Evolutionary conservation across 2,888 invertebrate species (phyloP), one percentile per base, ranked within the genome.

Genomic region (Tipula vernalis): DNA sequence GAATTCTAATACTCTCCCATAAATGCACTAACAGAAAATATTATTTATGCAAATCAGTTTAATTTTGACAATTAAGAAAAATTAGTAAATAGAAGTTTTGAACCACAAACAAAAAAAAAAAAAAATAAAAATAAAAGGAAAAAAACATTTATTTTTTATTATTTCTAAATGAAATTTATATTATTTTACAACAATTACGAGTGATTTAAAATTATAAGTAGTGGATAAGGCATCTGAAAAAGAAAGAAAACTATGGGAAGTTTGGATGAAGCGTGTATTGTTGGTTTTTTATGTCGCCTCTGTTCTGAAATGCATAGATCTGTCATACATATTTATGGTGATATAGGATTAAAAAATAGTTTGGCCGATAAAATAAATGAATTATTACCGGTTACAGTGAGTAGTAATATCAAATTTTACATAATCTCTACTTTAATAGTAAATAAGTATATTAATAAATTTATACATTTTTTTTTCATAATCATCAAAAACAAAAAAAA

Each of bases 251-350:
- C 71, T 71, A 96, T 97, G 97, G 97, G 97, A 86, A 96, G 96
- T 90, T 94, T 96, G 89, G 96, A 95, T 89, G 94, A 95, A 92
- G 96, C 96, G 86, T 94, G 96, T 89, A 94, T 96, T 89, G 95
- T 96, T 86, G 96, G 96, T 88, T 97, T 96, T 92, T 94, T 97
- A 90, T 97, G 97, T 92, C 94, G 96, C 90, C 93, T 97, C 88
- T 97, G 97, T 91, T 96, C 96, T 44, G 96, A 96, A 93, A 96
- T 96, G 94, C 96, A 96, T 91, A 94, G 95, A 90, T 95, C 94
- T 89, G 96, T 96, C 87, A 94, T 96, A 89, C 96, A 96, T 91
- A 95, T 96, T 89, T 96, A 96, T 90, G 96, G 96, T 71, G 95
- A 95, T 89, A 95, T 95, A 92, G 96, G 96, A 86, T 93, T 94